Evolutionary conservation across 2,888 invertebrate genomes (phyloP), one percentile per base, ranked within the genome.

Genomic region (Caenorhabditis angaria): DNA sequence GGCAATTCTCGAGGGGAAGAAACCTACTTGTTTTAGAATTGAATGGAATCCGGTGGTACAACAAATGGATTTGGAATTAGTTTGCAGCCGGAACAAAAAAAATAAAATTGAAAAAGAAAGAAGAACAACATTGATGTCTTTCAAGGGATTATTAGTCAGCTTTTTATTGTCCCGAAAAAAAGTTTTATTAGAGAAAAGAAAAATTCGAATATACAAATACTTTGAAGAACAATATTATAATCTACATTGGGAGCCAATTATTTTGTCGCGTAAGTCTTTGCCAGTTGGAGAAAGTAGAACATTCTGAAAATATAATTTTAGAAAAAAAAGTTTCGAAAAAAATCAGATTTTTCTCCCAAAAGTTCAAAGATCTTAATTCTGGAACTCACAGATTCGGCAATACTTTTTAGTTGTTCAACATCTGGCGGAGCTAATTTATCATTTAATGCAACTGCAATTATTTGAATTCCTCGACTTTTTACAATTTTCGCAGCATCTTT

Each of bases 371-470:
- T 22, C 18, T 10, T 8, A 24, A 53, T 12, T 18, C 1, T 22
- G 60, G 47, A 10, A 67, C 65, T 41, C 51, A 58, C 18, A 57
- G 18, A 57, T 71, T 67, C 74, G 14, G 80, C 80, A 22, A 82
- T 82, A 18, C 64, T 68, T 8, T 65, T 53, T 41, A 79, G 63
- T 25, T 80, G 80, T 24, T 78, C 74, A n/a, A 67, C 65, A 57
- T 78, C 71, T 22, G 82, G 79, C n/a, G 72, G 68, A 29, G 74
- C 65, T 10, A 76, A 53, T 27, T 55, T 58, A 57, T 79, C 82
- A 24, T 78, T 71, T 4, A 83, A 70, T 4, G 77, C 82, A 18
- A 83, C 78, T 1, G 78, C 75, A 22, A 82, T 68, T 24, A 82
- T 53, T 14, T 75, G 74, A n/a, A 83, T 65, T n/a, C 77, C 77